Percentiles rank a stretch among this genome's conserved stretches.
Evolutionary conservation across 2,113 vertebrate species (phyloP).

Genomic region (Drymodes brunneopygia): DNA sequence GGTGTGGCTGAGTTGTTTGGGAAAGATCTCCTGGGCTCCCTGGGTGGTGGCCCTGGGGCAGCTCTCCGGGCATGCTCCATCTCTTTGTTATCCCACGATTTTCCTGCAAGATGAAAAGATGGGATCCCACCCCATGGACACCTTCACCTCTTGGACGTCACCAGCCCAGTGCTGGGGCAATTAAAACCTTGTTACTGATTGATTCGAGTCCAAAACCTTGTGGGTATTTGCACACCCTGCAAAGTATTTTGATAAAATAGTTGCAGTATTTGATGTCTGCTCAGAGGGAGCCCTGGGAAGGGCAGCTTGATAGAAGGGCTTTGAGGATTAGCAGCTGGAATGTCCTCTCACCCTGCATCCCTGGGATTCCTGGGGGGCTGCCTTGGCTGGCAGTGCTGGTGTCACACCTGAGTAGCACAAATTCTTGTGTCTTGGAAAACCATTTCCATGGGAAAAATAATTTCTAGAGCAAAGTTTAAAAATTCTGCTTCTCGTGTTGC

Average conservation of each 20-base stretch:
- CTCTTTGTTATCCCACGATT: not conserved
- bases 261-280: not conserved
- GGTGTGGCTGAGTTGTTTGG: not conserved
- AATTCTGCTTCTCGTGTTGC: fast-evolving
- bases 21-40: not conserved
- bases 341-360: not conserved
- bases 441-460: not conserved
- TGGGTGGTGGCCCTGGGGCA: not conserved
- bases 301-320: not conserved
- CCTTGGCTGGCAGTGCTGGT: not conserved
- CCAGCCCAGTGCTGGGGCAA: not conserved
- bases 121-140: no score
- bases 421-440: fast-evolving
- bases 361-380: not conserved
- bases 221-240: not conserved
- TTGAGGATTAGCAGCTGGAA: not conserved
- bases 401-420: not conserved
- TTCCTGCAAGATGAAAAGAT: not conserved
- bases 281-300: not conserved
- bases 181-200: not conserved
- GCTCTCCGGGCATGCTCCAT: fast-evolving
- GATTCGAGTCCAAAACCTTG: not conserved
- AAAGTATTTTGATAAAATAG: not conserved
- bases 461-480: not conserved
- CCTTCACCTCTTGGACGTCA: not conserved